Conservation (phyloP, 2,113 vertebrate species). For the Dolichotis patagonum region DNA sequence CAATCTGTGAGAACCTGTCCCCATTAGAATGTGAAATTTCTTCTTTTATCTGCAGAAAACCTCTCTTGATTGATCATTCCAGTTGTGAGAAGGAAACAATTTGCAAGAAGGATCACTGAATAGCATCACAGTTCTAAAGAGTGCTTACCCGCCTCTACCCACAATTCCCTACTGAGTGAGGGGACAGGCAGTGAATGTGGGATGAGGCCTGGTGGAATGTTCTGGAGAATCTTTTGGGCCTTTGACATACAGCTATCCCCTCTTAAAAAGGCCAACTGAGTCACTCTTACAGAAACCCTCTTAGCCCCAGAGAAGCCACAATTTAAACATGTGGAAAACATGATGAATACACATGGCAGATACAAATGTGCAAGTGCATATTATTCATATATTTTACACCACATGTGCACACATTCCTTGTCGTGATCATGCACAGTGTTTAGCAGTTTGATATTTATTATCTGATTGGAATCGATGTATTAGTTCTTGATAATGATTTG, state of each 20-base stretch:
- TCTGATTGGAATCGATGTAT: not conserved
- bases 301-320: not conserved
- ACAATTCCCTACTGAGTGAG: not conserved
- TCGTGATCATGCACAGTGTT: not conserved
- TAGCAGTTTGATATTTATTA: not conserved
- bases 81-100: slow-evolving; percentile 30
- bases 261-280: not conserved
- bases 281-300: not conserved
- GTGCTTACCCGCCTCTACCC: not conserved
- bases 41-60: slow-evolving; percentile 59
- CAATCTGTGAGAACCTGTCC: not conserved
- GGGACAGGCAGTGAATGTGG: not conserved
- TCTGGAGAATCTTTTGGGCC: not conserved
- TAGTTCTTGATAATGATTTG: not conserved
- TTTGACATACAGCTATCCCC: not conserved
- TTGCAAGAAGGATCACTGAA: slow-evolving; percentile 46
- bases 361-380: not conserved
- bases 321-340: not conserved
- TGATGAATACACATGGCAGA: not conserved
- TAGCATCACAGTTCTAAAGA: not conserved
- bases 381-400: not conserved
- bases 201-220: not conserved
- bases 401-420: not conserved
- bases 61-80: slow-evolving; percentile 49
- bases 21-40: slow-evolving; percentile 3